Base-by-base conservation (phyloP, 2,888 invertebrate species). In the Panopea generosa region DNA sequence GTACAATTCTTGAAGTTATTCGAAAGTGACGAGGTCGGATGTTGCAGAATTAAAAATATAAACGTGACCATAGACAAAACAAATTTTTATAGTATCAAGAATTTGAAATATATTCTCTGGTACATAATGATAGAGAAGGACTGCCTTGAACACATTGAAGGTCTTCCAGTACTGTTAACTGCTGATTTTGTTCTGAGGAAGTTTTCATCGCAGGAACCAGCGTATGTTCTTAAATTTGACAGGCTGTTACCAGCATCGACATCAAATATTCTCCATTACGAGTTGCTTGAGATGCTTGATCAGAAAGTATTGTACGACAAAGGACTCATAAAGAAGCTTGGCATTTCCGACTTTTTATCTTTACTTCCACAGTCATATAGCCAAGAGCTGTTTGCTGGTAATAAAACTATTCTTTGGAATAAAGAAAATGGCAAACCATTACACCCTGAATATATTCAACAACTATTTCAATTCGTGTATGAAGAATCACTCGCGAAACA, bases 151-250 rank as follows among this genome's bases (percentile, higher is more conserved):
- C 16, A 67, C 7, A 33, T 77, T n/a, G 24, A 63, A 14, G 75
- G 75, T 9, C 33, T 85, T 2, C 83, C 85, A 18, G 24, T 85
- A 9, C 63, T 76, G 49, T 9, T 85, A 2, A 77, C 77, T 49
- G 45, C 57, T 20, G 80, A 77, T 57, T 40, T 16, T 29, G 38
- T 11, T 29, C 45, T 4, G 14, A 80, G 22, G 22, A 61, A 20
- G 29, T 18, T 18, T 84, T 73, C 47, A 45, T 18, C 1, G n/a
- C 0, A 1, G 43, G 53, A 14, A 7, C 38, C 6, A 59, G 61
- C 4, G 65, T 82, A 1, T 71, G 49, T 45, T 53, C 3, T 69
- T 74, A 26, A 9, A 66, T 6, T 71, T 57, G 40, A 49, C 49
- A 16, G 16, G 40, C 1, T 82, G 1, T 52, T 84, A 3, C 75